Percentiles rank a stretch among this genome's conserved stretches.
Conservation (phyloP, 2,888 invertebrate genomes). For the Cyaniris semiargus region DNA sequence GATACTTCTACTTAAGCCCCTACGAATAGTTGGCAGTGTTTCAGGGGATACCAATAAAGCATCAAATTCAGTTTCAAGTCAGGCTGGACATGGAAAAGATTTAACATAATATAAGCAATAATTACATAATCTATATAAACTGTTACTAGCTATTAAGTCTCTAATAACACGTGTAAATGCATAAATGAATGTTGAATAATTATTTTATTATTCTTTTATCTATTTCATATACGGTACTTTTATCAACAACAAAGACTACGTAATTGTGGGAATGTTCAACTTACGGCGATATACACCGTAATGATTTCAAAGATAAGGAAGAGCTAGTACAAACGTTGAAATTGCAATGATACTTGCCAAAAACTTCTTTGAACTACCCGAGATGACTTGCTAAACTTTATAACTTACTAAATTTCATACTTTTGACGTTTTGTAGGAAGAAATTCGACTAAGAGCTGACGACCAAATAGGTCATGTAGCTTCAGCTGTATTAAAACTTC, state of each 20-base stretch:
- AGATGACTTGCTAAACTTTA: no score
- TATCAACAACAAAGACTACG: slow-evolving; percentile 11
- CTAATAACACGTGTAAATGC: neutral
- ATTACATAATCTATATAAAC: neutral
- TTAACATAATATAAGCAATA: neutral
- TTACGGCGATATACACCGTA: neutral
- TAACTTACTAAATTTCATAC: no score
- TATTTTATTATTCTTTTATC: slow-evolving; percentile 14
- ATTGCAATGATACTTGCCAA: neutral
- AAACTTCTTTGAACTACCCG: neutral
- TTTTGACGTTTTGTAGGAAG: no score
- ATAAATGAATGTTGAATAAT: neutral
- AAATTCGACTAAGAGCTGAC: no score
- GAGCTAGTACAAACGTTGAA: neutral
- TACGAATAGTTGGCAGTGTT: neutral
- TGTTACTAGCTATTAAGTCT: neutral
- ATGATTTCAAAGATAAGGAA: neutral
- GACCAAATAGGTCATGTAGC: no score
- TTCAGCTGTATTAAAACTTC: no score
- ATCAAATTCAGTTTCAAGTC: neutral
- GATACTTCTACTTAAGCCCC: no score
- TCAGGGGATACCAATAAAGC: neutral
- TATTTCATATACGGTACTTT: slow-evolving; percentile 14
- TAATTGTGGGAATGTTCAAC: slow-evolving; percentile 15
- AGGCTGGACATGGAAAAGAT: neutral